Conservation (phyloP, 2,888 invertebrate species). For the Chorisops tibialis region DNA sequence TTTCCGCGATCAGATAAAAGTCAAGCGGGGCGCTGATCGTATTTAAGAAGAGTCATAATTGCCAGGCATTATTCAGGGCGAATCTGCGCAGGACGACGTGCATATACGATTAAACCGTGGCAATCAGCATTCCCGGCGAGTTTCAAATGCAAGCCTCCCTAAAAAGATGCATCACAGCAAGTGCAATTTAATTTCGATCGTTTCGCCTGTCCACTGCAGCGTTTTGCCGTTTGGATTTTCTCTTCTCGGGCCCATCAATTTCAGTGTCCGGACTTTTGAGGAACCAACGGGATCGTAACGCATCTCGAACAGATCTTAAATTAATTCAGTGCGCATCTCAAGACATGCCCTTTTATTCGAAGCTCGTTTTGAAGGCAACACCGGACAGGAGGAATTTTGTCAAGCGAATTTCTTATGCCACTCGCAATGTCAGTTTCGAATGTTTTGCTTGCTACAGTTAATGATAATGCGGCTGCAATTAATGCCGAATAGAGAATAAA, state of each 20-base stretch:
- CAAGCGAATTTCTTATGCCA: slow-evolving; percentile 17
- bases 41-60: slow-evolving; percentile 14
- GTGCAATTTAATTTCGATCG: slow-evolving; percentile 26
- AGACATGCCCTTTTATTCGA: not conserved
- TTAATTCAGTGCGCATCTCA: slow-evolving; percentile 9
- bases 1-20: slow-evolving; percentile 19
- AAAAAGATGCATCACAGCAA: slow-evolving; percentile 24
- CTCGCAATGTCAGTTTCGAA: not conserved
- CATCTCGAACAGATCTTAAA: slow-evolving; percentile 3
- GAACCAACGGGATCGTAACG: slow-evolving; percentile 17
- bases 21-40: slow-evolving; percentile 3
- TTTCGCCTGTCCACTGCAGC: slow-evolving; percentile 13
- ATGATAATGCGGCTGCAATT: too few species aligned
- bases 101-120: slow-evolving; percentile 7
- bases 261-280: not conserved
- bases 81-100: not conserved
- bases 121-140: slow-evolving; percentile 9
- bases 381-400: slow-evolving; percentile 16
- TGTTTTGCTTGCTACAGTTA: too few species aligned
- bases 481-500: too few species aligned
- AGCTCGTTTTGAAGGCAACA: not conserved
- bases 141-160: slow-evolving; percentile 14
- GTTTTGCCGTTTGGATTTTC: not conserved
- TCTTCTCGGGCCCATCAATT: slow-evolving; percentile 21
- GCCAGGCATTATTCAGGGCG: not conserved